These are phyloP conservation scores for Ooceraea biroi DNA, from an alignment of 1,140 invertebrate genomes.

Conservation along the genomic window DNA sequence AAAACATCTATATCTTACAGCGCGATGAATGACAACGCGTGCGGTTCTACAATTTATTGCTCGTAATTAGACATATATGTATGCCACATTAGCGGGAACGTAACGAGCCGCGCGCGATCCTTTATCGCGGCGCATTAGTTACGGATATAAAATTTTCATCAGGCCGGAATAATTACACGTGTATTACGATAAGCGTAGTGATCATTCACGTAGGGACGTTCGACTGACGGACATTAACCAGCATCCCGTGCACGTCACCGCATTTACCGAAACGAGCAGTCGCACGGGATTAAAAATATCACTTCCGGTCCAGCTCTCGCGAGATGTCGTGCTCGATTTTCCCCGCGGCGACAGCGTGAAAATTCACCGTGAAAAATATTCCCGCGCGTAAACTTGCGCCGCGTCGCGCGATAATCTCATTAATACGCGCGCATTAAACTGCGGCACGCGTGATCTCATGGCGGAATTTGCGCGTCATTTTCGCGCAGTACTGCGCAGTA, in stretches of 20 bases:
- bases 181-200: slow-evolving; percentile 4
- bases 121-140: slow-evolving; percentile 24
- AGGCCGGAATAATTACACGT: slow-evolving; percentile 1
- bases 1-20: neutral
- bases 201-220: slow-evolving; percentile 4
- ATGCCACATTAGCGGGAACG: neutral
- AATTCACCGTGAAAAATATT: neutral
- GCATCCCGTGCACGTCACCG: too few species aligned
- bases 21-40: neutral
- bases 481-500: too few species aligned
- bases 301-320: neutral
- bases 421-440: neutral
- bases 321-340: neutral
- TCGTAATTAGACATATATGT: slow-evolving; percentile 1
- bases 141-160: slow-evolving; percentile 19
- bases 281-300: slow-evolving; percentile 14
- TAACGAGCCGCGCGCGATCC: neutral
- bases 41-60: neutral
- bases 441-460: too few species aligned
- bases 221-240: neutral
- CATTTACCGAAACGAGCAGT: neutral
- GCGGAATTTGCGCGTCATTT: too few species aligned
- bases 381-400: neutral
- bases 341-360: neutral
- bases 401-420: neutral